Conservation (phyloP, 2,888 invertebrate genomes). For the Ophioninae sp. region DNA sequence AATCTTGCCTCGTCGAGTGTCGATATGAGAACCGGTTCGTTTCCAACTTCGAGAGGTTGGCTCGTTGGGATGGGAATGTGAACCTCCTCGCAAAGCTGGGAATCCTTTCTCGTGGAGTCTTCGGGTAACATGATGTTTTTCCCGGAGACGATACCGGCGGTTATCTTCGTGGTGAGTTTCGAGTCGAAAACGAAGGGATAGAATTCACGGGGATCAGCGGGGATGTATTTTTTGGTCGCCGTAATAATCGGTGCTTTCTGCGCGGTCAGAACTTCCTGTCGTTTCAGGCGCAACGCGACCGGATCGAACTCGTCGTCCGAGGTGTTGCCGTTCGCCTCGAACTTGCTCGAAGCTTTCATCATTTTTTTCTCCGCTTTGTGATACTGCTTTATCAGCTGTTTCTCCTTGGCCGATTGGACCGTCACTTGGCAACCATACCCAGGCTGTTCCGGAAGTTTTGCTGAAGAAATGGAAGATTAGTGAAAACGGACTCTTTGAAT, state of each 20-base stretch:
- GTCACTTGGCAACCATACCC: conserved; percentile 91
- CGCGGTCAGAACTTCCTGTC: conserved; percentile 79
- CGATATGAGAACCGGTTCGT: conserved; percentile 85
- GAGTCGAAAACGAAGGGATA: conserved; percentile 95
- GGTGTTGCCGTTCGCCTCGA: conserved; percentile 78
- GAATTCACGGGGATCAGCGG: conserved; percentile 78
- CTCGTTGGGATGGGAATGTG: conserved; percentile 88
- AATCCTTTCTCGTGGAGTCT: conserved; percentile 88
- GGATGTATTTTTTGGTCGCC: conserved; percentile 71
- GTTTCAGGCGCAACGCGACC: conserved; percentile 83
- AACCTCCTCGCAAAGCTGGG: conserved; percentile 92
- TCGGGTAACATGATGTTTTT: conserved; percentile 91
- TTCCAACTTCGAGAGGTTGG: conserved; percentile 84
- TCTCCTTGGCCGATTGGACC: conserved; percentile 92
- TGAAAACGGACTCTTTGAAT: neutral
- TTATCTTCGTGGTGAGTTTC: conserved; percentile 86
- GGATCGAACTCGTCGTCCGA: conserved; percentile 82
- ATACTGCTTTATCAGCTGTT: conserved; percentile 87
- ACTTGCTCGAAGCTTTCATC: conserved; percentile 81
- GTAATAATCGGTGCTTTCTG: conserved; percentile 82
- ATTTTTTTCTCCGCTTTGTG: conserved; percentile 93
- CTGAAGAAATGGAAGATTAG: conserved; percentile 50
- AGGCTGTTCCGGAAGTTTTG: conserved; percentile 82
- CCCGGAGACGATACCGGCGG: conserved; percentile 90
- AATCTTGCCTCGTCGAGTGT: conserved; percentile 85